Percentiles rank a stretch among this genome's conserved stretches.
These are phyloP conservation scores for Ochropleura plecta DNA, from an alignment of 2,888 invertebrate species.

Conservation along the genomic window DNA sequence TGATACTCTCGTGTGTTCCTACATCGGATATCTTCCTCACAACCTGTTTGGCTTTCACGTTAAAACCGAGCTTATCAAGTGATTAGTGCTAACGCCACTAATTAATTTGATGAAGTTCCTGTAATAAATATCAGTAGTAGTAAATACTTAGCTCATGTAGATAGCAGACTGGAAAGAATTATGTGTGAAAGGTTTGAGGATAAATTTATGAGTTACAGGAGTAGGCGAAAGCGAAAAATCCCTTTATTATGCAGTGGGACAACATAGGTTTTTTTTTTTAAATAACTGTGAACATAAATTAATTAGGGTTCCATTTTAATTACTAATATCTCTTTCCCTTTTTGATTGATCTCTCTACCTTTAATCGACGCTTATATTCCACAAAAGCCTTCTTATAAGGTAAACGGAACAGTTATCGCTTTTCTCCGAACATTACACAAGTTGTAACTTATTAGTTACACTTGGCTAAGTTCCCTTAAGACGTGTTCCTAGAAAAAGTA, in stretches of 20 bases:
- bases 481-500: constrained; percentile 17
- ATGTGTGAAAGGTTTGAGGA: too few relatives aligned
- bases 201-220: background rate
- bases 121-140: background rate
- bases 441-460: constrained; percentile 38
- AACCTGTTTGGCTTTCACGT: constrained; percentile 25
- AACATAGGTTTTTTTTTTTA: background rate
- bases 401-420: constrained; percentile 38
- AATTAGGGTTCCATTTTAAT: background rate
- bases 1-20: background rate
- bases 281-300: background rate
- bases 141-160: background rate
- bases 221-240: too few relatives aligned
- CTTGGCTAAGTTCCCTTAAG: constrained; percentile 18
- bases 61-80: constrained; percentile 24
- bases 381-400: background rate
- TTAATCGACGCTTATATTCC: background rate
- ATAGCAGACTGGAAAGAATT: background rate
- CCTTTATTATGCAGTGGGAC: background rate
- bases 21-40: constrained; percentile 19
- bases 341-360: background rate
- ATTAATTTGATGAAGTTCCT: constrained; percentile 35
- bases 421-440: constrained; percentile 48
- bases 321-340: background rate
- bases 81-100: constrained; percentile 32